Conservation (phyloP, 2,888 invertebrate genomes). For the Nasonia oneida region DNA sequence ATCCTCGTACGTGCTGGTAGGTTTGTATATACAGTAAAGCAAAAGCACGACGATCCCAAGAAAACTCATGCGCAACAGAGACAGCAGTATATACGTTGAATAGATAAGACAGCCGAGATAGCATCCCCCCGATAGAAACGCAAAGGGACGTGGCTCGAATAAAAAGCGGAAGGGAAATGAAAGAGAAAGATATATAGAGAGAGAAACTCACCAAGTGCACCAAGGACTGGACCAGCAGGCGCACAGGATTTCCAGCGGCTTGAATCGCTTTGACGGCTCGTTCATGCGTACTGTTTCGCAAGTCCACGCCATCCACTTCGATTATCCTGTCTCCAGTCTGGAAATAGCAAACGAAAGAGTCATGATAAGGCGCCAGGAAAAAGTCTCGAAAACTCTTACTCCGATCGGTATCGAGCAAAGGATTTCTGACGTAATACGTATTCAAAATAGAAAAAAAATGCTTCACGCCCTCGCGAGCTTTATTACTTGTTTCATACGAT, state of each 20-base stretch:
- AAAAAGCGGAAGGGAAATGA: not conserved
- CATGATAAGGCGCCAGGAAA: not conserved
- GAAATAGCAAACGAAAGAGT: slow-evolving; percentile 70
- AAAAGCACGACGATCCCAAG: not conserved
- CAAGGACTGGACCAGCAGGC: slow-evolving; percentile 93
- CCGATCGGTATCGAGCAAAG: not conserved
- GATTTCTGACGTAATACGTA: not conserved
- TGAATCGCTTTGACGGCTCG: slow-evolving; percentile 96
- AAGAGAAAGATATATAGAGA: not conserved
- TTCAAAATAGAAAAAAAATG: not conserved
- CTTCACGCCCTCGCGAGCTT: not conserved
- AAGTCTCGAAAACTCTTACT: slow-evolving; percentile 8
- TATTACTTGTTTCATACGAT: not conserved
- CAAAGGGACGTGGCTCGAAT: not conserved
- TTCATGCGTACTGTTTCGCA: slow-evolving; percentile 95
- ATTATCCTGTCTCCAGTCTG: slow-evolving; percentile 94
- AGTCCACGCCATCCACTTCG: slow-evolving; percentile 94
- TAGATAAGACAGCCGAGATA: not conserved
- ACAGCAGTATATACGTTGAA: not conserved
- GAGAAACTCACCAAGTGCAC: slow-evolving; percentile 84
- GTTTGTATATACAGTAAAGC: not conserved
- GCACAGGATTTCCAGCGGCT: slow-evolving; percentile 92
- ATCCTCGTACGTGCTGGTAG: not conserved
- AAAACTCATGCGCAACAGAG: no score
- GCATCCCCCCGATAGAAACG: not conserved